Base-by-base conservation (phyloP, 2,888 invertebrate species). In the Silvanus unidentatus region DNA sequence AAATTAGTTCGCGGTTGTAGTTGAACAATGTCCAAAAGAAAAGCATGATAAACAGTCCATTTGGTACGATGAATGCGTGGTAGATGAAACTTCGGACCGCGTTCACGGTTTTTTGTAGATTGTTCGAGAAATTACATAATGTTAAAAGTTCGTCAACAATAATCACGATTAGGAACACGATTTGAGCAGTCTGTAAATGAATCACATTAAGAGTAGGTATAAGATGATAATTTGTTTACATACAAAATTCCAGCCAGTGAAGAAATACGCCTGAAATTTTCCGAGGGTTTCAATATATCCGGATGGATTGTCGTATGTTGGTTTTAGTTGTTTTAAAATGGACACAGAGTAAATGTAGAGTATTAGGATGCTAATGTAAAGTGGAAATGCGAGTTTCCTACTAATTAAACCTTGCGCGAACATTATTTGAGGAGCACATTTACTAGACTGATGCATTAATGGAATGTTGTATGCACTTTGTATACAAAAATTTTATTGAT, bases 1-100 rank as follows among this genome's bases (percentile, higher is more conserved):
- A 78, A 22, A 79, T 76, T 57, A 79, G 69, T 64, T 79, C 78
- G 0, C 79, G 70, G 57, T 80, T 76, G 36, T 76, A 71, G 35
- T 66, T 61, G 71, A 73, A 80, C 1, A 79, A 50, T 0, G 59
- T 55, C 80, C 80, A 80, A 64, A 80, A 80, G 68, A 77, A 72
- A 10, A 63, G 47, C 1, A 73, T 68, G 2, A 79, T 76, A 58
- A 78, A 73, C 75, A 79, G 69, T 2, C 73, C 73, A 37, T 28
- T 39, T 44, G 62, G 60, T 36, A 61, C 49, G 0, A 61, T 49
- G 2, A 61, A 39, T 5, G 55, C 42, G 11, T 52, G 49, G 41
- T 57, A 62, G 12, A 59, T 38, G 12, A 48, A 52, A 2, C 54
- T 48, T 36, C 61, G 45, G 1, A 45, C 39, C 22, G 47, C 49